Percentiles rank a stretch among this genome's conserved stretches.
These are phyloP conservation scores for Cryptomyrus ogoouensis DNA, from an alignment of 2,113 vertebrate species.

Conservation along the genomic window DNA sequence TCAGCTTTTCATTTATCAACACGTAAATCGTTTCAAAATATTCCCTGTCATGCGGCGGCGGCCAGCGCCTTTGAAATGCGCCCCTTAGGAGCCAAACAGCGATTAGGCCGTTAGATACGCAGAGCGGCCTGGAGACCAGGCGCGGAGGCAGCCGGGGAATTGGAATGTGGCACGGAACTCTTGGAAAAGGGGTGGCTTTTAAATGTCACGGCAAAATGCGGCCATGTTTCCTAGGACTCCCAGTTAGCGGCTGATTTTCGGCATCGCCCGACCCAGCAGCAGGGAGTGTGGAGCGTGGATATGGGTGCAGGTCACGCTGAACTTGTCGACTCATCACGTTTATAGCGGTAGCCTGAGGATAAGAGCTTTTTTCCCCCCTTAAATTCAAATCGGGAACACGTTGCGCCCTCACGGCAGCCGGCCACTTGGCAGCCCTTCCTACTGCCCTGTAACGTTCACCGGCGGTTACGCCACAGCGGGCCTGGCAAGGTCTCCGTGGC, in stretches of 20 bases:
- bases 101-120: constrained; percentile 57
- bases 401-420: neutral
- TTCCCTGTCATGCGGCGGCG: constrained; percentile 48
- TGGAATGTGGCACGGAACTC: neutral
- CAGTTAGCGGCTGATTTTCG: neutral
- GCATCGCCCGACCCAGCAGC: neutral
- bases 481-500: neutral
- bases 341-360: neutral
- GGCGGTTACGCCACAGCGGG: neutral
- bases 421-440: neutral
- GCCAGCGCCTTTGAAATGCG: constrained; percentile 47
- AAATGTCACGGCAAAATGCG: constrained; percentile 55
- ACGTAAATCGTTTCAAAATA: constrained; percentile 60
- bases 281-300: neutral
- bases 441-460: neutral
- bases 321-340: neutral
- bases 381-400: neutral
- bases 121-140: constrained; percentile 38
- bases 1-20: constrained; percentile 69
- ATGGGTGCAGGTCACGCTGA: neutral
- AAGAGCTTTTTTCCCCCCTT: neutral
- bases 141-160: neutral
- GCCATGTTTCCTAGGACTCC: constrained; percentile 32
- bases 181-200: constrained; percentile 40
- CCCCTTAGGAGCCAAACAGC: constrained; percentile 45